Evolutionary conservation across 2,797 vertebrate species (phyloP).

Genomic region (Sebastolobus altivelis): DNA sequence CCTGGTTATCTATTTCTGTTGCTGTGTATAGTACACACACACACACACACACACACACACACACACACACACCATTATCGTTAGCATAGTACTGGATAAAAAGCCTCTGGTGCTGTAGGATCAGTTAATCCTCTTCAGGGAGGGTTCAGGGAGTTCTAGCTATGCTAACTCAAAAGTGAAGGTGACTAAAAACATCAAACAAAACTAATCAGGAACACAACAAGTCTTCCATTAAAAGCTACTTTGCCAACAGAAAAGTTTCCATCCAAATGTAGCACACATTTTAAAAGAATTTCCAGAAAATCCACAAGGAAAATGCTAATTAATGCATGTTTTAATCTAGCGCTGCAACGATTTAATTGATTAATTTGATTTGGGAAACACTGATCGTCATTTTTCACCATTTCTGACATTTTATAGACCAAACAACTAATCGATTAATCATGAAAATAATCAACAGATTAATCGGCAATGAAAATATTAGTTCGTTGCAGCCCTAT

Average conservation of each 20-base stretch:
- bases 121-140: slow-evolving; percentile 1
- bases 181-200: not conserved
- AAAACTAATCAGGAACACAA: not conserved
- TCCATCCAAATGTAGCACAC: not conserved
- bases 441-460: too few species aligned
- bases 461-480: too few species aligned
- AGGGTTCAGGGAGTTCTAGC: slow-evolving; percentile 22
- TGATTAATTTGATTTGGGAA: too few species aligned
- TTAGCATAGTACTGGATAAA: not conserved
- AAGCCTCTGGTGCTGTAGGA: not conserved
- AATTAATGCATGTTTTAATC: not conserved
- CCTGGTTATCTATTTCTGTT: slow-evolving; percentile 19
- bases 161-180: not conserved
- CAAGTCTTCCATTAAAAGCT: not conserved
- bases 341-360: too few species aligned
- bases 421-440: too few species aligned
- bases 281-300: not conserved
- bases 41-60: not conserved
- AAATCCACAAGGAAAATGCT: not conserved
- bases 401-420: too few species aligned
- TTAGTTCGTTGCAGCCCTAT: not conserved
- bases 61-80: not conserved
- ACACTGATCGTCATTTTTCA: too few species aligned
- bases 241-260: not conserved
- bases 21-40: not conserved